A percentile compares a stretch with the other conserved stretches of the same genome.
phyloP scores from a whole-genome alignment of 1,140 invertebrate genomes.

The Archivesica marissinica region DNA sequence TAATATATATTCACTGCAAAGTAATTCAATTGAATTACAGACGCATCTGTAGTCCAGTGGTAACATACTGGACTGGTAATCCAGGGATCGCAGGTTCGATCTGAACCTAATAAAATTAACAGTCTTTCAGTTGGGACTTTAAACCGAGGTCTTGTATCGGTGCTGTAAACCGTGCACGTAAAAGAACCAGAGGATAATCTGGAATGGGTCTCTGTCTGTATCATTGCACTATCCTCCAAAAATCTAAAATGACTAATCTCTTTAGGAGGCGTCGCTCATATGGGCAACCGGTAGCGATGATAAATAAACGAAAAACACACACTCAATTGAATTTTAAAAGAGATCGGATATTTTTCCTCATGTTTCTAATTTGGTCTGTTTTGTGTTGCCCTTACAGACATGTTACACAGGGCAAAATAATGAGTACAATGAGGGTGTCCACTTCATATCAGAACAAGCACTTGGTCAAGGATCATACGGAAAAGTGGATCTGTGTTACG shows the following conservation, averaged over 20 bases:
- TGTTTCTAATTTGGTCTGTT: background rate
- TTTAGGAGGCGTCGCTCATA: background rate
- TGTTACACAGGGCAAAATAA: background rate
- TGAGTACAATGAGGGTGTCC: background rate
- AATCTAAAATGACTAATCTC: background rate
- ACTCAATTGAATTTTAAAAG: background rate
- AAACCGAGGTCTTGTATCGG: no score
- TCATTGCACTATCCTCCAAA: background rate
- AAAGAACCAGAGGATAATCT: no score
- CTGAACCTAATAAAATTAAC: no score
- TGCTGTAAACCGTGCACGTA: no score
- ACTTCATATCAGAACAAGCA: background rate
- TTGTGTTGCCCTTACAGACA: background rate
- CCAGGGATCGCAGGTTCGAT: no score
- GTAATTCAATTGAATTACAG: no score
- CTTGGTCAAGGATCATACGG: conserved; percentile 32
- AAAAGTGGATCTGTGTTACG: conserved; percentile 1
- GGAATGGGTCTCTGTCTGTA: background rate
- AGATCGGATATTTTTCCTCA: background rate
- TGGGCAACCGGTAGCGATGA: background rate
- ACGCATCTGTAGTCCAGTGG: no score
- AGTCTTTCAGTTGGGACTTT: no score
- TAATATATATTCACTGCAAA: no score
- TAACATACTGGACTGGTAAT: no score
- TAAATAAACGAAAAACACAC: background rate